Evolutionary conservation across 2,113 vertebrate genomes (phyloP), one percentile per base, ranked within the genome.

Genomic region (Mastomys natalensis): DNA sequence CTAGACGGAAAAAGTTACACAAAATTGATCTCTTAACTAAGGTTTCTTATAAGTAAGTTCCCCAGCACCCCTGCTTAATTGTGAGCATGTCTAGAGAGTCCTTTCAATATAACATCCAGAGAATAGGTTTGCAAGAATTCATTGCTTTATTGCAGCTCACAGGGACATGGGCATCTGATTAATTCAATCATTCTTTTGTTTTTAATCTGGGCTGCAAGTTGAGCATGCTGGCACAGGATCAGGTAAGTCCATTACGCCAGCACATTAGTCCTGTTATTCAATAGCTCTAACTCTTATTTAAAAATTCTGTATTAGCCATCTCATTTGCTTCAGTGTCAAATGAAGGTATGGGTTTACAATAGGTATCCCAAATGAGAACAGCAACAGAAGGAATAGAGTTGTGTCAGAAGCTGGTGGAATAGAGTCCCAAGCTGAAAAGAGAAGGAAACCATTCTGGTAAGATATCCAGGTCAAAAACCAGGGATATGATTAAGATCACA

Each of bases 401-500:
- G 0, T 68, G 1, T 97, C 31, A 26, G 80, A 95, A 77, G 87
- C 43, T 97, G 68, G 89, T 1, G 74, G 95, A 96, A 95, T 7
- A 0, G 31, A n/a, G 90, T 97, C 51, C 48, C 22, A 0, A 7
- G 72, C 34, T 68, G 73, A 92, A 90, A 97, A 74, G 43, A 95
- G 48, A 86, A 89, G 90, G 94, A 82, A 74, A 98, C 95, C 91
- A 97, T 98, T 98, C 97, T 62, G 81, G 98, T 95, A 97, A 98
- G 94, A 91, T 96, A 94, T 51, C 53, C 21, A 94, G 21, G 0
- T 90, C 92, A 89, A 96, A 88, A 98, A 98, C 97, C 60, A 98
- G 78, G 91, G 95, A 40, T 90, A 95, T 97, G 96, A 98, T 97
- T 97, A 97, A 98, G 98, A 98, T 97, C 96, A 98, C 84, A 78